Conservation (phyloP, 2,113 vertebrate species). For the Isichthys henryi region DNA sequence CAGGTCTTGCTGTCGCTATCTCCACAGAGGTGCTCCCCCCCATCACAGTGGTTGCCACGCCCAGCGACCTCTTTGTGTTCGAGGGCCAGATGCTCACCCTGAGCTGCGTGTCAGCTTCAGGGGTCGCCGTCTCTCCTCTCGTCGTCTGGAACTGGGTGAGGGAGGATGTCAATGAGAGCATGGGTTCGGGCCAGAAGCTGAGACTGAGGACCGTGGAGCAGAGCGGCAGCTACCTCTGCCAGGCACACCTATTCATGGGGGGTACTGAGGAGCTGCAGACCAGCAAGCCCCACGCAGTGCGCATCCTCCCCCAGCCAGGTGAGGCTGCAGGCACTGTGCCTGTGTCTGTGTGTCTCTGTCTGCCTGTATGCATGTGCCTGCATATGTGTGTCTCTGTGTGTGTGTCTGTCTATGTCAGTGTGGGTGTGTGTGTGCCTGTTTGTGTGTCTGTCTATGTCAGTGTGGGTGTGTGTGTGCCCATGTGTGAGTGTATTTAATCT, state of each 20-base stretch:
- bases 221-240: constrained; percentile 3
- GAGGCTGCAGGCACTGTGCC: background rate
- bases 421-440: background rate
- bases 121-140: background rate
- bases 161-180: background rate
- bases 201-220: background rate
- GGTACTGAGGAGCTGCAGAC: background rate
- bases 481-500: background rate
- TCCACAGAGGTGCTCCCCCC: background rate
- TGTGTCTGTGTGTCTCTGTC: background rate
- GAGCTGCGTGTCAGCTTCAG: background rate
- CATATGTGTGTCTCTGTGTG: background rate
- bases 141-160: constrained; percentile 14
- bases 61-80: background rate
- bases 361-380: too few relatives aligned
- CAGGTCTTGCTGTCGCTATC: background rate
- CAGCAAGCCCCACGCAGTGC: background rate
- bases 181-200: background rate
- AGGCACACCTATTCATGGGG: background rate
- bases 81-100: constrained; percentile 6
- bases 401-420: background rate
- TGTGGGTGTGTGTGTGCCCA: background rate
- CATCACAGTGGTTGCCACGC: background rate
- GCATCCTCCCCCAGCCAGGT: background rate
- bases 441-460: too few relatives aligned